A percentile compares a stretch with the other conserved stretches of the same genome.
These are phyloP conservation scores for Globia sparganii DNA, from an alignment of 2,888 invertebrate genomes.

Conservation along the genomic window DNA sequence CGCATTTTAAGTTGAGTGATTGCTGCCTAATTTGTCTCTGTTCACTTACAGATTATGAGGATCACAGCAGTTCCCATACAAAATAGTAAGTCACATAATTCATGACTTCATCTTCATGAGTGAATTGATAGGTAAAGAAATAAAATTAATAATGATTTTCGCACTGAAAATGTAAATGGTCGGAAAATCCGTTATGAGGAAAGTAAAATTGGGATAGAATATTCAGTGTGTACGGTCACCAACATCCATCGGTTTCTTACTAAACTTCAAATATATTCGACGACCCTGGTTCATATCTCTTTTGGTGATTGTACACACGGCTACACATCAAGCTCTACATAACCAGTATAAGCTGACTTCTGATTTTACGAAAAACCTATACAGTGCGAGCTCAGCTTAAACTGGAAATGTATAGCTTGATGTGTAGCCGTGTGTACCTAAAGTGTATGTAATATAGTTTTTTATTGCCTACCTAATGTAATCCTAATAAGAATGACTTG, in stretches of 20 bases:
- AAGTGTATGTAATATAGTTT: too few relatives aligned
- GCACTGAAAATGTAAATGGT: neutral
- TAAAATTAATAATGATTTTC: neutral
- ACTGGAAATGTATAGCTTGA: too few relatives aligned
- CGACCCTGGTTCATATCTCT: too few relatives aligned
- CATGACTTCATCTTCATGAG: neutral
- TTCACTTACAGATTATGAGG: neutral
- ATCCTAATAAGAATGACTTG: neutral
- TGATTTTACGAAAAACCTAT: too few relatives aligned
- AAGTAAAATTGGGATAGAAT: neutral
- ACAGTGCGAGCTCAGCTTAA: too few relatives aligned
- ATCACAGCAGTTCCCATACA: slow-evolving; percentile 1
- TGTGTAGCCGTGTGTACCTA: too few relatives aligned
- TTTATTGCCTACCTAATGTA: neutral
- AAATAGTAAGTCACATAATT: neutral
- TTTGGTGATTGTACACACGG: neutral
- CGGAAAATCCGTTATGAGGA: neutral
- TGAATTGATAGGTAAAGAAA: neutral
- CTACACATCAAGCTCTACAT: too few relatives aligned
- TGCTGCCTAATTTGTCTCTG: neutral
- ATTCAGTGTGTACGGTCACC: neutral
- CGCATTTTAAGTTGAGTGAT: neutral
- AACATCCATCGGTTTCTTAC: too few relatives aligned
- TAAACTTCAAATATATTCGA: too few relatives aligned
- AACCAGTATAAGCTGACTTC: too few relatives aligned